A percentile compares a stretch with the other conserved stretches of the same genome.
Conservation (phyloP, 2,888 invertebrate genomes). For the Anorthoa munda region DNA sequence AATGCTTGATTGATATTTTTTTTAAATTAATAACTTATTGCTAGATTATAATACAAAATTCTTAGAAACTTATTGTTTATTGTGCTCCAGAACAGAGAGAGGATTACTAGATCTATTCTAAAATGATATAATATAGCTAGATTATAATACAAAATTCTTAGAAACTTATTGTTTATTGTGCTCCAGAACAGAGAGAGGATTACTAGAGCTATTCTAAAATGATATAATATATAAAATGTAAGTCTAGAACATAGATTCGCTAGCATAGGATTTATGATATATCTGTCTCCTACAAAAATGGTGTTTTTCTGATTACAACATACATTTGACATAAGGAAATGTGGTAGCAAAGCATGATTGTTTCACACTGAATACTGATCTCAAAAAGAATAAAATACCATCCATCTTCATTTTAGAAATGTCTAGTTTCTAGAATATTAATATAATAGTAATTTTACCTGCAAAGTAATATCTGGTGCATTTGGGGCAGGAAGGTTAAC, state of each 20-base stretch:
- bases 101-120: too few relatives aligned
- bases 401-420: background rate
- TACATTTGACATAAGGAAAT: background rate
- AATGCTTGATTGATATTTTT: too few relatives aligned
- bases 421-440: too few relatives aligned
- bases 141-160: too few relatives aligned
- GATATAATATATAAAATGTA: background rate
- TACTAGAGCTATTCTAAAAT: background rate
- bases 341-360: background rate
- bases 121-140: too few relatives aligned
- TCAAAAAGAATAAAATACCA: background rate
- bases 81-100: background rate
- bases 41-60: too few relatives aligned
- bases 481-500: slow-evolving; percentile 90
- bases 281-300: background rate
- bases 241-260: background rate
- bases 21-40: too few relatives aligned
- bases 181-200: background rate
- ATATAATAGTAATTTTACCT: slow-evolving; percentile 70
- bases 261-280: background rate
- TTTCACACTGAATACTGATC: background rate
- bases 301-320: background rate
- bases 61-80: too few relatives aligned
- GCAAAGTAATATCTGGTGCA: slow-evolving; percentile 82
- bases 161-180: background rate